Conservation (phyloP, 2,888 invertebrate genomes). For the Teleogryllus oceanicus region DNA sequence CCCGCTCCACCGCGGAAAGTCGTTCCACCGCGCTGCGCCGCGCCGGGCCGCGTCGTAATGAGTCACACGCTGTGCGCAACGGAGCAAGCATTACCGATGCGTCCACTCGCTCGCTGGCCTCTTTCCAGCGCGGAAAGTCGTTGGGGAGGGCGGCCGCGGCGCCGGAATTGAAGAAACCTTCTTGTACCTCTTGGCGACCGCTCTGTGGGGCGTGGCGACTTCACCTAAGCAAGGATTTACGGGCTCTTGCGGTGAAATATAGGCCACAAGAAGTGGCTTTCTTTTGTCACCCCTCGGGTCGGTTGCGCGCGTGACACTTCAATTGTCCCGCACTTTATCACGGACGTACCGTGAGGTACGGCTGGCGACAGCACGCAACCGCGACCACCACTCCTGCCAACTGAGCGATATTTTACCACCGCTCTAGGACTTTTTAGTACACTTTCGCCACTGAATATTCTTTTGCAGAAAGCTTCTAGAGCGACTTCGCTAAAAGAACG, state of each 20-base stretch:
- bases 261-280: neutral
- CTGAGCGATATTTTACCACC: neutral
- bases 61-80: too few species aligned
- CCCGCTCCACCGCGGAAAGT: too few species aligned
- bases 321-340: constrained; percentile 2
- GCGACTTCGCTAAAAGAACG: too few species aligned
- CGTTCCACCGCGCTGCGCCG: too few species aligned
- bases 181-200: neutral
- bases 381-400: neutral
- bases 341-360: neutral
- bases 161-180: constrained; percentile 1
- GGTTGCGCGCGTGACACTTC: constrained; percentile 10
- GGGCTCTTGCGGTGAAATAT: constrained; percentile 18
- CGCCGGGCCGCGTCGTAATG: too few species aligned
- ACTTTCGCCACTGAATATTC: too few species aligned
- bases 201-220: neutral
- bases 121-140: neutral
- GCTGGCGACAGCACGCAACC: neutral
- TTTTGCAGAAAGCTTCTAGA: too few species aligned
- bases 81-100: neutral
- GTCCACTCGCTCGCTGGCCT: neutral
- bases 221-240: constrained; percentile 10
- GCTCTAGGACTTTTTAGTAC: neutral
- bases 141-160: neutral
- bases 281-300: constrained; percentile 2